Evolutionary conservation across 2,888 invertebrate genomes (phyloP).

Genomic region (Galeopsomyia nigrocyanea): DNA sequence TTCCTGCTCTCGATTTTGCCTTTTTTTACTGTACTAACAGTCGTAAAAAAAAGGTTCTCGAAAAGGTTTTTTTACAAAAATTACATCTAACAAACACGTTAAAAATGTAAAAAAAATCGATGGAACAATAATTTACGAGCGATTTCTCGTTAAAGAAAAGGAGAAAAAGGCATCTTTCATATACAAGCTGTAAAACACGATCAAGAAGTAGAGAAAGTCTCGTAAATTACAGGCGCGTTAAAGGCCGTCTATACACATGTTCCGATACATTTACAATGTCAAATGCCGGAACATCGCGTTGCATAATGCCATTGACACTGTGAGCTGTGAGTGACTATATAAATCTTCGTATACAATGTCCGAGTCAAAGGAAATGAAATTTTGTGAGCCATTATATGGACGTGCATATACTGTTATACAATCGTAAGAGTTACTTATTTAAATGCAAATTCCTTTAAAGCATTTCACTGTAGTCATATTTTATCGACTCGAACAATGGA

Average conservation of each 20-base stretch:
- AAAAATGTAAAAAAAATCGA: background rate
- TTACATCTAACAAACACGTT: background rate
- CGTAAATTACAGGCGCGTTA: conserved; percentile 35
- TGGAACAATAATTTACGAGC: background rate
- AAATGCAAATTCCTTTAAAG: no score
- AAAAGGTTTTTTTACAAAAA: background rate
- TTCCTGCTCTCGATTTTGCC: no score
- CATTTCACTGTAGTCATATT: no score
- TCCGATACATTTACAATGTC: conserved; percentile 1
- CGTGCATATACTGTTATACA: no score
- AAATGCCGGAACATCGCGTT: conserved; percentile 9
- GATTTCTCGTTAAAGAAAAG: background rate
- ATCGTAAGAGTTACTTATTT: no score
- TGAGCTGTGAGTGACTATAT: background rate
- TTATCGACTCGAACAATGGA: no score
- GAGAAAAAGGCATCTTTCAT: background rate
- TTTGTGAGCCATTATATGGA: no score
- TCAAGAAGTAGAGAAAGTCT: conserved; percentile 23
- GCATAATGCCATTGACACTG: background rate
- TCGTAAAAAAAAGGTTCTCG: background rate
- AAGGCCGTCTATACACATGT: background rate
- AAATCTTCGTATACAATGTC: conserved; percentile 1
- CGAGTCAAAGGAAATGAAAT: conserved; percentile 9
- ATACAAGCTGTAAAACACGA: background rate
- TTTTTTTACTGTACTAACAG: background rate